Conservation (phyloP, 1,140 invertebrate genomes). For the Helicoverpa armigera region DNA sequence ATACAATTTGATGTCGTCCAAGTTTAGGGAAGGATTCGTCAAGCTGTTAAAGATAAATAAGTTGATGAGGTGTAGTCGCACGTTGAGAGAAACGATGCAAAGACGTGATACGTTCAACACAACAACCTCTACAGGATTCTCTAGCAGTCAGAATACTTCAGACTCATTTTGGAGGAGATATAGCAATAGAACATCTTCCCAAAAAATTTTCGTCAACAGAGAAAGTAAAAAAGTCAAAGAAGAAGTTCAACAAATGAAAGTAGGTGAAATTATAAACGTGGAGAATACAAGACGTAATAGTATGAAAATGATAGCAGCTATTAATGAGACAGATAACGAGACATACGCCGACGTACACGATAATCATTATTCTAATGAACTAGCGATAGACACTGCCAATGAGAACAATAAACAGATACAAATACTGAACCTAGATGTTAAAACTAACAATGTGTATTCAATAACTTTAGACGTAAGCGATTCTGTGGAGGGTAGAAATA, state of each 20-base stretch:
- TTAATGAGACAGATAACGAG: slow-evolving; percentile 76
- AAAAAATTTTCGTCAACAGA: slow-evolving; percentile 78
- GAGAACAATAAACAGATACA: slow-evolving; percentile 84
- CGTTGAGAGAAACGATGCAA: slow-evolving; percentile 82
- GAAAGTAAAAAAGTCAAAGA: slow-evolving; percentile 79
- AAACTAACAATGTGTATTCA: slow-evolving; percentile 83
- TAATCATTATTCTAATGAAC: slow-evolving; percentile 55
- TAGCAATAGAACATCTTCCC: slow-evolving; percentile 82
- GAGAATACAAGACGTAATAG: slow-evolving; percentile 84
- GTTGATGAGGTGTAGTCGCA: slow-evolving; percentile 79
- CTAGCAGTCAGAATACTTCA: slow-evolving; percentile 83
- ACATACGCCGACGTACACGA: slow-evolving; percentile 73
- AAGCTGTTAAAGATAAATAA: slow-evolving; percentile 87
- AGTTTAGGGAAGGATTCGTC: slow-evolving; percentile 94
- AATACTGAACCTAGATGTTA: slow-evolving; percentile 84
- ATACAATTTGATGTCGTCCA: slow-evolving; percentile 96
- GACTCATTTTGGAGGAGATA: slow-evolving; percentile 86
- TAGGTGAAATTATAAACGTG: slow-evolving; percentile 83
- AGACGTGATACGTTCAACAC: slow-evolving; percentile 85
- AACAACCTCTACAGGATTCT: slow-evolving; percentile 85
- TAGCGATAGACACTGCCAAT: slow-evolving; percentile 53
- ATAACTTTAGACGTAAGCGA: slow-evolving; percentile 81
- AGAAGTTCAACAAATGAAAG: slow-evolving; percentile 75
- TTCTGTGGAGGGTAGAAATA: slow-evolving; percentile 70
- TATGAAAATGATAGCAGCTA: slow-evolving; percentile 83